Percentiles rank a stretch among this genome's conserved stretches.
Conservation (phyloP, 2,888 invertebrate genomes). For the Papilio elwesi region DNA sequence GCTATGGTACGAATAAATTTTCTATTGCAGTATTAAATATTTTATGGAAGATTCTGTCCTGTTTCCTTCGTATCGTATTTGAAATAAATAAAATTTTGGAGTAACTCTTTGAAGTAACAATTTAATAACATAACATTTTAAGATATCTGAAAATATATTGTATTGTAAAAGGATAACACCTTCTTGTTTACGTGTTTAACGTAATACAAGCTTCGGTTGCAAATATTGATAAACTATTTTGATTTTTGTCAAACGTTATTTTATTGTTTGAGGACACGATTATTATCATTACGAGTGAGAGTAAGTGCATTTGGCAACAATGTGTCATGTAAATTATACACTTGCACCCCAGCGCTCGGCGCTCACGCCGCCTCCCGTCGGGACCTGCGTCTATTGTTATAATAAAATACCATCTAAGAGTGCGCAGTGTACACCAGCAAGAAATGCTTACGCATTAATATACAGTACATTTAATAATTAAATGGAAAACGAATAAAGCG, state of each 20-base stretch:
- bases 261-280: constrained; percentile 47
- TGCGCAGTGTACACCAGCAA: constrained; percentile 55
- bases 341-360: constrained; percentile 58
- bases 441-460: constrained; percentile 41
- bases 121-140: too few relatives aligned
- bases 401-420: constrained; percentile 79
- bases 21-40: too few relatives aligned
- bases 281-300: constrained; percentile 60
- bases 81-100: too few relatives aligned
- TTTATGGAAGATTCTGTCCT: too few relatives aligned
- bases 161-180: too few relatives aligned
- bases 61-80: too few relatives aligned
- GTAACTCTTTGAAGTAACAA: too few relatives aligned
- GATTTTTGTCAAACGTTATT: constrained; percentile 1
- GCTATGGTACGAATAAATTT: too few relatives aligned
- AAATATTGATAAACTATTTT: not conserved
- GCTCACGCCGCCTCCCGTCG: constrained; percentile 49
- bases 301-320: constrained; percentile 67
- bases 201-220: not conserved
- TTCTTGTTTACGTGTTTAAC: too few relatives aligned
- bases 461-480: not conserved
- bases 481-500: not conserved
- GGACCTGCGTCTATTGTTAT: constrained; percentile 75
- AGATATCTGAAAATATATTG: too few relatives aligned
- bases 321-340: constrained; percentile 75